Conservation (phyloP, 2,113 vertebrate species). For the Scalopus aquaticus region DNA sequence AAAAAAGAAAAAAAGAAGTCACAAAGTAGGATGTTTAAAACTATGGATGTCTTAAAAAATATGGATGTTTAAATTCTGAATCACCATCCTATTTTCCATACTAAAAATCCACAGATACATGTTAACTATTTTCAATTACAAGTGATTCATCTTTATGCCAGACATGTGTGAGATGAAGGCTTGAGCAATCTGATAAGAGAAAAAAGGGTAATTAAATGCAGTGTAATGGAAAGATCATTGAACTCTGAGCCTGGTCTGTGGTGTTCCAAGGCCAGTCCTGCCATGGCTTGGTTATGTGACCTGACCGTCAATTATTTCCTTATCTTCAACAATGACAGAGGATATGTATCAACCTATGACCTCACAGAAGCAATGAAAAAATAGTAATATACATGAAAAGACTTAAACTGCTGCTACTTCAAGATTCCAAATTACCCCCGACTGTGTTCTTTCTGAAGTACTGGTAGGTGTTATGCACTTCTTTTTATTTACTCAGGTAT, state of each 20-base stretch:
- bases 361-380: background rate
- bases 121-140: background rate
- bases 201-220: background rate
- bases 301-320: background rate
- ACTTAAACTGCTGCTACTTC: background rate
- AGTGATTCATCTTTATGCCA: background rate
- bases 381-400: background rate
- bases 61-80: constrained; percentile 29
- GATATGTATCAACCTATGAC: background rate
- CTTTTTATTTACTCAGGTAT: background rate
- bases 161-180: background rate
- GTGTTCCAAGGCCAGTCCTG: background rate
- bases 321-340: background rate
- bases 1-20: constrained; percentile 5
- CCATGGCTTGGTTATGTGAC: background rate
- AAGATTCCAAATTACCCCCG: background rate
- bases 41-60: background rate
- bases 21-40: background rate
- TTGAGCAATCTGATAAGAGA: background rate
- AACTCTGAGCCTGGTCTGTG: background rate
- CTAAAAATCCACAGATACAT: background rate
- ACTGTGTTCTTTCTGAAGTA: background rate
- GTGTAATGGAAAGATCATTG: constrained; percentile 13
- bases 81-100: background rate
- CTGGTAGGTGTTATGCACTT: background rate